phyloP scores from a whole-genome alignment of 1,140 invertebrate genomes.

The Tachypleus tridentatus region DNA sequence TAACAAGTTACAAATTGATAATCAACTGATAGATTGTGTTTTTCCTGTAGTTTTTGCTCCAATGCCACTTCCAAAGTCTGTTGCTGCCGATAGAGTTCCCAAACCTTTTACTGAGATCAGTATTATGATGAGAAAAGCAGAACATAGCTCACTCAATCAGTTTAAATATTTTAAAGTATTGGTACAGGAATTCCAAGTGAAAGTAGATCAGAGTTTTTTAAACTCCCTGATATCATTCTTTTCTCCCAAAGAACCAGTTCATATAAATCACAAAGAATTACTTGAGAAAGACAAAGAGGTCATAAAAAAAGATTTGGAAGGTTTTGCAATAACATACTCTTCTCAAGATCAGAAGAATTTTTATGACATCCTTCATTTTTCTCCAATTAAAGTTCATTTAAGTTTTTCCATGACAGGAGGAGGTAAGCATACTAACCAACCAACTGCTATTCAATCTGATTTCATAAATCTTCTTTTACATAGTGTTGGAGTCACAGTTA shows the following conservation, averaged over 20 bases:
- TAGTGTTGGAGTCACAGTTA: slow-evolving; percentile 88
- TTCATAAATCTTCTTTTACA: slow-evolving; percentile 75
- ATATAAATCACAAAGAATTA: slow-evolving; percentile 19
- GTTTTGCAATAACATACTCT: slow-evolving; percentile 26
- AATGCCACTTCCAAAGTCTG: slow-evolving; percentile 79
- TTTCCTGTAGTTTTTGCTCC: slow-evolving; percentile 91
- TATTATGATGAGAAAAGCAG: slow-evolving; percentile 66
- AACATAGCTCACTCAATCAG: slow-evolving; percentile 77
- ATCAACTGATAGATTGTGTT: slow-evolving; percentile 78
- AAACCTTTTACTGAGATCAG: slow-evolving; percentile 93
- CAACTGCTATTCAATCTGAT: slow-evolving; percentile 33
- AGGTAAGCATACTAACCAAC: slow-evolving; percentile 36
- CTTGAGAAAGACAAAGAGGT: slow-evolving; percentile 33
- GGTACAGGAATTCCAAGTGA: slow-evolving; percentile 93
- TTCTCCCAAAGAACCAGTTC: slow-evolving; percentile 9
- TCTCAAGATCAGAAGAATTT: slow-evolving; percentile 77
- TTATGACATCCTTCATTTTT: slow-evolving; percentile 91
- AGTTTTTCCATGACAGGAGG: slow-evolving; percentile 56
- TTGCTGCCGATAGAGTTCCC: slow-evolving; percentile 63
- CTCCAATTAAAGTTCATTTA: slow-evolving; percentile 79
- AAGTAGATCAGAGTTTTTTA: slow-evolving; percentile 89
- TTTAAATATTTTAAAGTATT: slow-evolving; percentile 81
- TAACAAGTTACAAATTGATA: slow-evolving; percentile 75
- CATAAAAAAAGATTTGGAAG: slow-evolving; percentile 26
- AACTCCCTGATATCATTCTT: slow-evolving; percentile 32